phyloP scores from a whole-genome alignment of 2,113 vertebrate species.

The Pogonocichla stellata region DNA sequence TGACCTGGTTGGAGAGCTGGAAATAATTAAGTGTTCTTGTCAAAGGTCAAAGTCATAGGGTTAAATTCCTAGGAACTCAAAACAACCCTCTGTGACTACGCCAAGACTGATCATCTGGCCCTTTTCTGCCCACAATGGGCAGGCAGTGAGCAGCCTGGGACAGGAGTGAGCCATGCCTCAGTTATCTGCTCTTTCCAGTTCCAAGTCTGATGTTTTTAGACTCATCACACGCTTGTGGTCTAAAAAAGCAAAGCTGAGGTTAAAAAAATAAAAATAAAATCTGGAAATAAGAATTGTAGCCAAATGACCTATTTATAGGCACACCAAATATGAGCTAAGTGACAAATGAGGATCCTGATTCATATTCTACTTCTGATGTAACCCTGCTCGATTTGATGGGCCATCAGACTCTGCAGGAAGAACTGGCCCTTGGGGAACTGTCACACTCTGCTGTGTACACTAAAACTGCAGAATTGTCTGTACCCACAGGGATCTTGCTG shows the following conservation, averaged over 20 bases:
- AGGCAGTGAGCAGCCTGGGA: not conserved
- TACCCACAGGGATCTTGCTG: not conserved
- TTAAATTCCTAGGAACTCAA: conserved; percentile 61
- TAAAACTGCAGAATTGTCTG: not conserved
- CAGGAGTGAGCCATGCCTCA: not conserved
- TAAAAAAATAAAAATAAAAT: not conserved
- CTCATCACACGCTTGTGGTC: not conserved
- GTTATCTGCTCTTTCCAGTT: not conserved
- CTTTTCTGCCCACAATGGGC: not conserved
- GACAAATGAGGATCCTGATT: not conserved
- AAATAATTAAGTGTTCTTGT: conserved; percentile 67
- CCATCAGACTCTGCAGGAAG: not conserved
- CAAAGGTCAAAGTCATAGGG: conserved; percentile 62
- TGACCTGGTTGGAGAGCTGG: conserved; percentile 48
- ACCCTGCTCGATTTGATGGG: not conserved
- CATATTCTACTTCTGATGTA: conserved; percentile 16
- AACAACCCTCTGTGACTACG: not conserved
- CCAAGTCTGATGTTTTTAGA: not conserved
- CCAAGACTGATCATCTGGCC: not conserved
- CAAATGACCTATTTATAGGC: conserved; percentile 30
- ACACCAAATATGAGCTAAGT: not conserved
- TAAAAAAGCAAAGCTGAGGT: not conserved
- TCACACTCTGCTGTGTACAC: accelerated
- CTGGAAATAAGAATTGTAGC: not conserved
- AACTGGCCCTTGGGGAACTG: not conserved